Conservation (phyloP, 2,797 vertebrate species). For the Tadarida brasiliensis region DNA sequence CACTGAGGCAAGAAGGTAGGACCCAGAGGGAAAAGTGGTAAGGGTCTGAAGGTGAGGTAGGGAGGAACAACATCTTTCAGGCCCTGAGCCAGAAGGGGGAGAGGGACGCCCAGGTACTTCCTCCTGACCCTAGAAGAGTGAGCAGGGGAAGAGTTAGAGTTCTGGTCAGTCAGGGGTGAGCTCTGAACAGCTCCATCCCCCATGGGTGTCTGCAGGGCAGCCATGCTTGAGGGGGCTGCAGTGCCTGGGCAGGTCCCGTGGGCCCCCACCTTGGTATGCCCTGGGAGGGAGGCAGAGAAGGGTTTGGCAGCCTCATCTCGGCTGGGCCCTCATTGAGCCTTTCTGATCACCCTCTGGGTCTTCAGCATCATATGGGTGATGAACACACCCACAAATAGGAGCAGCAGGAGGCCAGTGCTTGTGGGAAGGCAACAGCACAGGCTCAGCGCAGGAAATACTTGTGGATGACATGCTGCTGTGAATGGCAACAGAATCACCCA, state of each 20-base stretch:
- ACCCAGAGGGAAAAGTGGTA: neutral
- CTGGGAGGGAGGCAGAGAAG: neutral
- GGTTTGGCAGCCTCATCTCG: neutral
- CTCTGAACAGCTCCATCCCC: neutral
- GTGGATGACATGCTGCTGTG: slow-evolving; percentile 92
- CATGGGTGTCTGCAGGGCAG: neutral
- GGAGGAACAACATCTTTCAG: neutral
- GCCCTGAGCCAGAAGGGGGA: neutral
- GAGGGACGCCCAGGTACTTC: neutral
- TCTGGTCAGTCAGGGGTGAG: neutral
- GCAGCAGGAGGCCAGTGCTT: slow-evolving; percentile 91
- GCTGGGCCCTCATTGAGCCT: slow-evolving; percentile 88
- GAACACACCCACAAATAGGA: slow-evolving; percentile 94
- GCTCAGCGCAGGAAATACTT: slow-evolving; percentile 94
- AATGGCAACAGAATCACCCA: slow-evolving; percentile 89
- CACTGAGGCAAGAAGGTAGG: neutral
- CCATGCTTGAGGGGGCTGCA: neutral
- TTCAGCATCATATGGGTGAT: slow-evolving; percentile 92
- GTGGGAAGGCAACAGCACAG: slow-evolving; percentile 93
- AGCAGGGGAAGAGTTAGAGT: neutral
- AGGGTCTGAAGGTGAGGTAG: neutral
- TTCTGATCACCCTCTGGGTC: slow-evolving; percentile 90
- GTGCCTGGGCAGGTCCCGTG: neutral
- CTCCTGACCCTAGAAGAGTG: neutral
- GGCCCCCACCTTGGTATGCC: neutral